Percentiles rank a stretch among this genome's conserved stretches.
phyloP scores from a whole-genome alignment of 2,797 vertebrate genomes.

The Macrochelys suwanniensis region DNA sequence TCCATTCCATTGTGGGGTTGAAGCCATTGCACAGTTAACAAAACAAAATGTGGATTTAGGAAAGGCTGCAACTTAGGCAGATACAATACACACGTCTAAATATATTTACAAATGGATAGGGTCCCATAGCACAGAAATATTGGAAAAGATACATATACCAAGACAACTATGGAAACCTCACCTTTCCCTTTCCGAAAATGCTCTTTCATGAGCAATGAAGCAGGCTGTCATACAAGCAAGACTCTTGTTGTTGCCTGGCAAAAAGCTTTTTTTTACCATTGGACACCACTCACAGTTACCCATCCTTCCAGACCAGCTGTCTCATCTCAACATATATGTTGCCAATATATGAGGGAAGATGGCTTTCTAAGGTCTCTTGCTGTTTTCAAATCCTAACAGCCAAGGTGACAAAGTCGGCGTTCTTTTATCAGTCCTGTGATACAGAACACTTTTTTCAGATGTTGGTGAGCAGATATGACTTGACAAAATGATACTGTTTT shows the following conservation, averaged over 20 bases:
- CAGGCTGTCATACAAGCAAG: not conserved
- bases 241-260: not conserved
- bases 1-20: not conserved
- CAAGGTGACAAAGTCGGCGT: not conserved
- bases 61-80: not conserved
- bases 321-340: too few species aligned
- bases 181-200: not conserved
- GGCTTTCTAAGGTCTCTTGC: not conserved
- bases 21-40: not conserved
- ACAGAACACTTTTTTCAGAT: not conserved
- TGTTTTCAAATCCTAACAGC: not conserved
- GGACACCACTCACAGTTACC: not conserved
- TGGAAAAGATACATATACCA: not conserved
- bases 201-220: not conserved
- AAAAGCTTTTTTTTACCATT: not conserved
- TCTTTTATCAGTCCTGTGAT: not conserved
- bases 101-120: not conserved
- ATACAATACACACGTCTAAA: not conserved
- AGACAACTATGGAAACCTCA: not conserved
- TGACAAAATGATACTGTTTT: not conserved
- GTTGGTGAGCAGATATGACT: not conserved
- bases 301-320: not conserved
- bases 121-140: not conserved
- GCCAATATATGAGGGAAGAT: not conserved
- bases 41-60: not conserved